Evolutionary conservation across 2,797 vertebrate genomes (phyloP).

Genomic region (Halcyon chelicuti): DNA sequence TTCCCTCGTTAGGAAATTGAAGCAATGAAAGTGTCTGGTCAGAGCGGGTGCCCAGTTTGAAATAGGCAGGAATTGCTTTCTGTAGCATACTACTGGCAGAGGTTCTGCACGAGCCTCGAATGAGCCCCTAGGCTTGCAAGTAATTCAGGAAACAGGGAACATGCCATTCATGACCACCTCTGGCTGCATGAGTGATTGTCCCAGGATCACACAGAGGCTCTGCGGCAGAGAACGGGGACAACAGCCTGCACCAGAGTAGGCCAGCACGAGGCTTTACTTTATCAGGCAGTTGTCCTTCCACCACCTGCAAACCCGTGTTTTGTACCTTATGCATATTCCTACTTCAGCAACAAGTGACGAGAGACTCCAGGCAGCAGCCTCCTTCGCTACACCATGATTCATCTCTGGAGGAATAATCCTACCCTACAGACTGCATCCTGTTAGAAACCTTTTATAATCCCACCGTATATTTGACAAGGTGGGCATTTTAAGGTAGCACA

Average conservation of each 20-base stretch:
- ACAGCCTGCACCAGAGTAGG: background rate
- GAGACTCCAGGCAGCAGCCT: background rate
- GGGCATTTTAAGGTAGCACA: background rate
- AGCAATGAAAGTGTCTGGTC: slow-evolving; percentile 38
- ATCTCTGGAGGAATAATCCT: background rate
- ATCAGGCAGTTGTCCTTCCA: background rate
- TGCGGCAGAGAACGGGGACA: background rate
- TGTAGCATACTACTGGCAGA: background rate
- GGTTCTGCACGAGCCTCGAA: background rate
- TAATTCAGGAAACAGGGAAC: slow-evolving; percentile 22
- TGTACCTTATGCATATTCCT: background rate
- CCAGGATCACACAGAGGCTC: background rate
- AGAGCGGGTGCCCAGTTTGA: background rate
- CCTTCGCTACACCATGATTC: background rate
- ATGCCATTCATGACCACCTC: background rate
- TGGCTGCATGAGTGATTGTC: background rate
- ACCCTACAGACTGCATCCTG: background rate
- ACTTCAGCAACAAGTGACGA: background rate
- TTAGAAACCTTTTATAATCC: background rate
- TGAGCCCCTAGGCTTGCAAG: background rate
- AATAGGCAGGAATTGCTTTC: background rate
- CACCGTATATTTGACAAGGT: background rate
- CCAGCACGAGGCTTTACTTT: background rate
- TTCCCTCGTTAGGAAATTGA: background rate
- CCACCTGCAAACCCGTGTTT: background rate